Evolutionary conservation across 1,140 invertebrate species (phyloP), one percentile per base, ranked within the genome.

Genomic region (Drosophila paulistorum): DNA sequence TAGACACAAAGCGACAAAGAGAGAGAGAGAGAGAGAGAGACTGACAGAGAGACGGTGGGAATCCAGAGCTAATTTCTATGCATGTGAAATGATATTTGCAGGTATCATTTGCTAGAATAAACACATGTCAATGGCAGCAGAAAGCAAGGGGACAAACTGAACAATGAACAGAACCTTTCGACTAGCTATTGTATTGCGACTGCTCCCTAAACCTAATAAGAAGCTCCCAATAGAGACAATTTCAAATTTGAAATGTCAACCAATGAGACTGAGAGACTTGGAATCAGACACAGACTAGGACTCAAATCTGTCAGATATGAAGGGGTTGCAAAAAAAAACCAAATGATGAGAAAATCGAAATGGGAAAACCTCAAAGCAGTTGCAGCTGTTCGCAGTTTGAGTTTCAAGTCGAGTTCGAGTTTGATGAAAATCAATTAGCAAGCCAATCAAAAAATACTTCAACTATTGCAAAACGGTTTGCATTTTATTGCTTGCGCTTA

Each of bases 341-440:
- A 1, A 1, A 6, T 51, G 45, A 51, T 11, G 20, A 3, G 37
- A 39, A 48, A 51, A 51, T 51, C 45, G 45, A 48, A 17, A 48
- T 23, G 17, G 45, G 9, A 51, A 51, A 51, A 10, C 17, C 45
- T 51, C 11, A 23, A 1, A 51, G 45, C 45, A 51, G 39, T 20
- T 58, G 9, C 54, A 17, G 68, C 23, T 39, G 35, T 5, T 39
- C 6, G 20, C 11, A 45, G 11, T 54, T 26, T 26, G 23, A 26
- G 23, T 26, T 26, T 26, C 2, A 26, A 30, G 2, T 30, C 30
- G 30, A 30, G 30, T 30, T 51, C 42, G 23, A 14, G 68, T 62
- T 45, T 45, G 73, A 55, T 9, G 66, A 17, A 79, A 81, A 85
- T 87, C 82, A 85, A 85, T 86, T 86, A 87, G 84, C 75, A 69